Evolutionary conservation across 1,140 invertebrate genomes (phyloP).

Genomic region (Pristionchus pacificus): DNA sequence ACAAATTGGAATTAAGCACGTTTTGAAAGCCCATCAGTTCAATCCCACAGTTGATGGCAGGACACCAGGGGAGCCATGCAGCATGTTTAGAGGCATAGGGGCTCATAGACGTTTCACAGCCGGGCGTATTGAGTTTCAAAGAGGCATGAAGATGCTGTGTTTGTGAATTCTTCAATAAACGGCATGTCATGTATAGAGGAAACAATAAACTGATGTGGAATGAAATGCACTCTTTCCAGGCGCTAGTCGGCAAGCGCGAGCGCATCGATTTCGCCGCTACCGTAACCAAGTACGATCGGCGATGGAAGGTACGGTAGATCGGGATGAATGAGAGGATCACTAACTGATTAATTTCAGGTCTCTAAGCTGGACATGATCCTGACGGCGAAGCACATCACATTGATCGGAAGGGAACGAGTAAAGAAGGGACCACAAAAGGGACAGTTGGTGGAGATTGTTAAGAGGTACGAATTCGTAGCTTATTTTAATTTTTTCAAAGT

Average conservation of each 20-base stretch:
- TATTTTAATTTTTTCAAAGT: too few species aligned
- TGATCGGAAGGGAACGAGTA: slow-evolving; percentile 65
- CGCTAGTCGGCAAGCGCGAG: slow-evolving; percentile 68
- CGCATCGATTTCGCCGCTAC: slow-evolving; percentile 70
- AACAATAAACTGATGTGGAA: too few species aligned
- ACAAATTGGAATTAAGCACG: background rate
- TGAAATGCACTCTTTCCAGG: too few species aligned
- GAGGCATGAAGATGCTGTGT: too few species aligned
- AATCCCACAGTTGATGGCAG: slow-evolving; percentile 59
- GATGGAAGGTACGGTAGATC: slow-evolving; percentile 66
- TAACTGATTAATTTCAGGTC: slow-evolving; percentile 47
- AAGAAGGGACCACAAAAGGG: slow-evolving; percentile 67
- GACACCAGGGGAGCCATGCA: too few species aligned
- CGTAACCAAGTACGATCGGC: slow-evolving; percentile 70
- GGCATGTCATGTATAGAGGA: too few species aligned
- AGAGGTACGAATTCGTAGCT: too few species aligned
- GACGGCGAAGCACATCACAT: slow-evolving; percentile 65
- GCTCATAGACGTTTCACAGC: too few species aligned
- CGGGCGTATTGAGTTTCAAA: too few species aligned
- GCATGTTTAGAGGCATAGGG: too few species aligned
- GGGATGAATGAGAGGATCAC: background rate
- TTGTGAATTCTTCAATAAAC: too few species aligned
- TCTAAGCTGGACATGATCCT: slow-evolving; percentile 69
- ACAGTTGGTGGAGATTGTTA: slow-evolving; percentile 67
- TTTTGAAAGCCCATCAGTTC: slow-evolving; percentile 68